Conservation (phyloP, 2,888 invertebrate genomes). For the Sceliomorpha sp. region DNA sequence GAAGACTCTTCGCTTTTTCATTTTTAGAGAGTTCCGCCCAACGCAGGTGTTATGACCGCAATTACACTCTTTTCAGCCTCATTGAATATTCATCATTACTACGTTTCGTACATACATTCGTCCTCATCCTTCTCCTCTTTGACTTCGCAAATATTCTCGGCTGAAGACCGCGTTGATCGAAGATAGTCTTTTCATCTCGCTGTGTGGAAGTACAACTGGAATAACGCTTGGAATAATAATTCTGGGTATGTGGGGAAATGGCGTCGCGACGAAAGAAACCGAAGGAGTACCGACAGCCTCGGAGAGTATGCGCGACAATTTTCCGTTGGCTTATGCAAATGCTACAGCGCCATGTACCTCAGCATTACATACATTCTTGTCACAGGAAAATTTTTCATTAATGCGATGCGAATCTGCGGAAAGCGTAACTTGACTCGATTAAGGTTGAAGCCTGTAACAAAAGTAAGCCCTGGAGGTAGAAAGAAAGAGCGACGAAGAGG, state of each 20-base stretch:
- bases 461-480: slow-evolving; percentile 2
- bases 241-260: slow-evolving; percentile 17
- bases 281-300: slow-evolving; percentile 29
- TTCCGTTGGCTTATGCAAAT: slow-evolving; percentile 63
- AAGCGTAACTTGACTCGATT: slow-evolving; percentile 37
- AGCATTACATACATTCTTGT: slow-evolving; percentile 44
- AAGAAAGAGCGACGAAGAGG: too few relatives aligned
- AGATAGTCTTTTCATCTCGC: slow-evolving; percentile 2
- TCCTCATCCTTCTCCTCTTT: too few relatives aligned
- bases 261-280: slow-evolving; percentile 27
- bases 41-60: too few relatives aligned
- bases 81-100: too few relatives aligned
- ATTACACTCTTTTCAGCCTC: too few relatives aligned
- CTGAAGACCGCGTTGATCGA: too few relatives aligned
- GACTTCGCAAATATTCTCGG: too few relatives aligned
- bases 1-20: too few relatives aligned
- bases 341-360: slow-evolving; percentile 39
- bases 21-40: too few relatives aligned
- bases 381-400: slow-evolving; percentile 50
- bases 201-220: slow-evolving; percentile 23
- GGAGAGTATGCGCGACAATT: slow-evolving; percentile 58
- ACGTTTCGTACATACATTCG: too few relatives aligned
- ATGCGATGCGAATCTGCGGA: slow-evolving; percentile 46
- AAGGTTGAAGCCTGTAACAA: slow-evolving; percentile 21
- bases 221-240: slow-evolving; percentile 44